These are phyloP conservation scores for Paramormyrops kingsleyae DNA, from an alignment of 2,113 vertebrate genomes.

Conservation along the genomic window DNA sequence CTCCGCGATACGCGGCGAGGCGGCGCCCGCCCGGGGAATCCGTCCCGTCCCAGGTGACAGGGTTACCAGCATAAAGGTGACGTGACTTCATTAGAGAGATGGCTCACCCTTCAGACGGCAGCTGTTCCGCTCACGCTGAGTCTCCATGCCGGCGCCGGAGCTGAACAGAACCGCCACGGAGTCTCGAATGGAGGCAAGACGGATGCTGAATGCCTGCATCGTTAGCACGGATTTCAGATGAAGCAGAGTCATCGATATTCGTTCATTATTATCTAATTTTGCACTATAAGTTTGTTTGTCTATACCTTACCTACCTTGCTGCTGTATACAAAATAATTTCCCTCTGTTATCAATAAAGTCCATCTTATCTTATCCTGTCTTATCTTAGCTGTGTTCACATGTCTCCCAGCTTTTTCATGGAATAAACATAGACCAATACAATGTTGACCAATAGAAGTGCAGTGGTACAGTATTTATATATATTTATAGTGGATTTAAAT, in stretches of 20 bases:
- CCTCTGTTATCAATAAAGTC: neutral
- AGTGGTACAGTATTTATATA: neutral
- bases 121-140: neutral
- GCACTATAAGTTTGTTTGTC: neutral
- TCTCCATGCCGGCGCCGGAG: neutral
- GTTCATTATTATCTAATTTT: neutral
- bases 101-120: neutral
- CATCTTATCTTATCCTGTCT: neutral
- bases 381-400: neutral
- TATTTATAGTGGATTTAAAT: neutral
- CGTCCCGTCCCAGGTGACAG: neutral
- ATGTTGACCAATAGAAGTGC: neutral
- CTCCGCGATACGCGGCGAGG: neutral
- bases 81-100: conserved; percentile 4
- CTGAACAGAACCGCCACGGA: neutral
- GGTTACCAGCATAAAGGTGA: neutral
- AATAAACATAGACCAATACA: neutral
- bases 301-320: neutral
- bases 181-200: neutral
- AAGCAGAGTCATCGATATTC: neutral
- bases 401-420: neutral
- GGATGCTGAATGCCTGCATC: neutral
- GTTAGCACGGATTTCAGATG: neutral
- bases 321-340: neutral
- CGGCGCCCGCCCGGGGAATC: neutral